Percentiles rank a stretch among this genome's conserved stretches.
Conservation (phyloP, 2,113 vertebrate genomes). For the Catagonus wagneri region DNA sequence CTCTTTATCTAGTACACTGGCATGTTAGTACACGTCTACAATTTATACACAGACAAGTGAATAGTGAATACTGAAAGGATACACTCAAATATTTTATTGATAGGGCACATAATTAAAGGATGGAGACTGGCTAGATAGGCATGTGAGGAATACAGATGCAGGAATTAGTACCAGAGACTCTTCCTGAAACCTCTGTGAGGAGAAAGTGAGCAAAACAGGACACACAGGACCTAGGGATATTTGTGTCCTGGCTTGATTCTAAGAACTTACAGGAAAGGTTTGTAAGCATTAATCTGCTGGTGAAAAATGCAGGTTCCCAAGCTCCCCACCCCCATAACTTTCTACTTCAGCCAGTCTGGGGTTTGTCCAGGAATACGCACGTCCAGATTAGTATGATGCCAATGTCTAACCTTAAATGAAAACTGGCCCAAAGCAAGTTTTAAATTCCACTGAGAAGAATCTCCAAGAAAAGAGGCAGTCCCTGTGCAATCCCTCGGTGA, state of each 20-base stretch:
- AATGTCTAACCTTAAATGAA: not conserved
- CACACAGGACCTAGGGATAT: not conserved
- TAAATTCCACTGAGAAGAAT: not conserved
- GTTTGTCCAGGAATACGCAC: not conserved
- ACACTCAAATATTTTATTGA: not conserved
- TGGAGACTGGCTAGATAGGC: not conserved
- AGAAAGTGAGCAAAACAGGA: not conserved
- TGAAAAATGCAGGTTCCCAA: not conserved
- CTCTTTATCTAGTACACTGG: not conserved
- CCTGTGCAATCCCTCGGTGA: not conserved
- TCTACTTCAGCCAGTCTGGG: not conserved
- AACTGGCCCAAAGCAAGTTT: not conserved
- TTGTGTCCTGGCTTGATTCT: not conserved
- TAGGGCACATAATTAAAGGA: not conserved
- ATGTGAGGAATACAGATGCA: not conserved
- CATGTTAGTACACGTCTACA: not conserved
- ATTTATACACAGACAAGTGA: not conserved
- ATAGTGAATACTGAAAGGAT: not conserved
- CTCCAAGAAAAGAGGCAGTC: not conserved
- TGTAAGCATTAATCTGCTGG: not conserved
- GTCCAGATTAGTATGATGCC: not conserved
- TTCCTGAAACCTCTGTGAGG: not conserved
- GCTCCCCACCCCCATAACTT: not conserved
- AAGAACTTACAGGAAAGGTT: not conserved
- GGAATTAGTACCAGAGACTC: not conserved